A percentile compares a stretch with the other conserved stretches of the same genome.
Evolutionary conservation across 2,797 vertebrate species (phyloP).

Genomic region (Platalea minor): DNA sequence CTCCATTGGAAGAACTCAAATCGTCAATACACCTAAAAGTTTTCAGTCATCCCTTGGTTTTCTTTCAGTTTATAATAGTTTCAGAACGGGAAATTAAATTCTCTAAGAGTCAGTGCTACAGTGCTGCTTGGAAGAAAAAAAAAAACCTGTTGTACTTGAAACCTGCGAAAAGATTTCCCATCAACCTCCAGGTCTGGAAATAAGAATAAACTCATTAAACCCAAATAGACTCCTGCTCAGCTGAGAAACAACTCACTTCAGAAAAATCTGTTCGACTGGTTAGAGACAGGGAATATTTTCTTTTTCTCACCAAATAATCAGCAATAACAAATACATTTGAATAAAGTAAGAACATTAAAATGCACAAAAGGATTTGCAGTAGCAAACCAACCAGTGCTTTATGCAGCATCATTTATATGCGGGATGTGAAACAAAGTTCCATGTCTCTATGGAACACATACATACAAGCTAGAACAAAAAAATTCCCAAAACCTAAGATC

Average conservation of each 20-base stretch:
- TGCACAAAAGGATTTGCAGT: background rate
- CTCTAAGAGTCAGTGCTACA: background rate
- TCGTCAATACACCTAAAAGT: background rate
- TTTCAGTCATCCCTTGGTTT: background rate
- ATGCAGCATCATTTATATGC: background rate
- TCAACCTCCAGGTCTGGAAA: background rate
- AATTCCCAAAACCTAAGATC: background rate
- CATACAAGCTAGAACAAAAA: background rate
- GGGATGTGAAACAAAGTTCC: background rate
- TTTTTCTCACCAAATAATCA: background rate
- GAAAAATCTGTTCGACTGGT: background rate
- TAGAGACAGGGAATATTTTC: background rate
- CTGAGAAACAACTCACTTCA: background rate
- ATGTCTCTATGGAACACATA: background rate
- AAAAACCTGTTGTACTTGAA: background rate
- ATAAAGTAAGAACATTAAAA: background rate
- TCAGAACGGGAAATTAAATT: slow-evolving; percentile 10
- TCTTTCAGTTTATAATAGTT: background rate
- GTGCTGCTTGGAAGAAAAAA: background rate
- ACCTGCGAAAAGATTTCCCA: background rate
- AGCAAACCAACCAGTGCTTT: background rate
- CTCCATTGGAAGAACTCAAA: background rate
- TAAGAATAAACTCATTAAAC: slow-evolving; percentile 25
- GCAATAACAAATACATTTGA: background rate
- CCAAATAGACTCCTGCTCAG: background rate